Base-by-base conservation (phyloP, 2,888 invertebrate species). In the Noctua janthe region DNA sequence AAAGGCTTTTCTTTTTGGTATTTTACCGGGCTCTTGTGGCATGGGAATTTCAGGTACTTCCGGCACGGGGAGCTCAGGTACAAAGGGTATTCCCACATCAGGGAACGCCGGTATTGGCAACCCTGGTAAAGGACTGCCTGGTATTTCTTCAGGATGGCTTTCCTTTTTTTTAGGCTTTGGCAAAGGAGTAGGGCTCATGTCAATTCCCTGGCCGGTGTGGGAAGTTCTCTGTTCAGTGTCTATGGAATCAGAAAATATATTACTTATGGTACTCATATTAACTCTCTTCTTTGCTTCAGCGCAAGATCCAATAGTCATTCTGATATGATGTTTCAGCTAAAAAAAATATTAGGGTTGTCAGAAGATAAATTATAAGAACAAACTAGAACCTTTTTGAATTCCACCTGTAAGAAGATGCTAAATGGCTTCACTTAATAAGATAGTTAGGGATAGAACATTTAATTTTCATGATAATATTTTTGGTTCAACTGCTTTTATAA, bases 31-130 rank as follows among this genome's bases (percentile, higher is more conserved):
- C 11, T 56, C 54, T 51, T 49, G 17, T 15, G 87, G 85, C 43
- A 73, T 39, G 3, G 85, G 88, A 29, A 84, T 10, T 67, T 86
- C 85, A 0, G 85, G 81, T n/a, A 69, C 10, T 29, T 64, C 75
- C 17, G 85, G 81, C n/a, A 62, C 0, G 0, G 85, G 85, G 2
- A 87, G 13, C 20, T 86, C 85, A 29, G 85, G 85, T 10, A 87
- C 81, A 54, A 86, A 62, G 1, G 85, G 85, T 39, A 87, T 69
- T 35, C 85, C 66, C 13, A 87, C 85, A 71, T 86, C 85, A 49
- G 85, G 85, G 47, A 78, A 54, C 15, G 35, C 71, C 10, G 85
- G 85, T 1, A 76, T 13, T 62, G 85, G 85, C 17, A 87, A 39
- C 2, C 85, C 85, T 59, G 85, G 85, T 39, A 87, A 43, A 6